phyloP scores from a whole-genome alignment of 2,888 invertebrate species.

The Drosophila macrospina region DNA sequence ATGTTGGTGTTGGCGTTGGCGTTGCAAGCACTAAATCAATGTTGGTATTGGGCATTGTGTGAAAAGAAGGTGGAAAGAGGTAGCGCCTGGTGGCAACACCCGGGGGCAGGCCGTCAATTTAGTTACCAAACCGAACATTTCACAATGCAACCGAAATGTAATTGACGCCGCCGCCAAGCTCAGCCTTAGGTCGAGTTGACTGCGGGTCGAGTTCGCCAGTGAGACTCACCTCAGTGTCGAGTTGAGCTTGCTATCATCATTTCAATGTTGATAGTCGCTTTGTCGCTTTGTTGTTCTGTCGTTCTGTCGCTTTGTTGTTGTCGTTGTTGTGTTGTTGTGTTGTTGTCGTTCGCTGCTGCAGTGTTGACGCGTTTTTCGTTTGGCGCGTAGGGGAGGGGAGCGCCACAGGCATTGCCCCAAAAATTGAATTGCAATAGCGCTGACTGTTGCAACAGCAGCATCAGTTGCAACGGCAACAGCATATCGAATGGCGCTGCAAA shows the following conservation, averaged over 20 bases:
- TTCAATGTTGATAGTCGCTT: constrained; percentile 68
- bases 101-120: constrained; percentile 52
- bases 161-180: constrained; percentile 56
- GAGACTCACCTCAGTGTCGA: constrained; percentile 8
- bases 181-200: constrained; percentile 31
- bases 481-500: constrained; percentile 40
- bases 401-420: constrained; percentile 11
- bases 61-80: too few relatives aligned
- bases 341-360: background rate
- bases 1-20: constrained; percentile 9
- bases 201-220: constrained; percentile 5
- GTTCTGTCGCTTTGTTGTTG: background rate
- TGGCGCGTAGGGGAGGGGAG: background rate
- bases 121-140: constrained; percentile 59
- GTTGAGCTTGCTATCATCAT: constrained; percentile 51
- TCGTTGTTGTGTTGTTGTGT: background rate
- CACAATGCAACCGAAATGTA: constrained; percentile 63
- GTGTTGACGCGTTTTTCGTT: constrained; percentile 38
- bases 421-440: constrained; percentile 42
- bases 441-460: constrained; percentile 24
- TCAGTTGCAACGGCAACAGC: constrained; percentile 7
- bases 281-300: constrained; percentile 4
- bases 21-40: constrained; percentile 60
- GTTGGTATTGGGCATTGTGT: constrained; percentile 44
- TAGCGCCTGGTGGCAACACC: constrained; percentile 21